phyloP scores from a whole-genome alignment of 2,888 invertebrate species.

The Conomelus anceps region DNA sequence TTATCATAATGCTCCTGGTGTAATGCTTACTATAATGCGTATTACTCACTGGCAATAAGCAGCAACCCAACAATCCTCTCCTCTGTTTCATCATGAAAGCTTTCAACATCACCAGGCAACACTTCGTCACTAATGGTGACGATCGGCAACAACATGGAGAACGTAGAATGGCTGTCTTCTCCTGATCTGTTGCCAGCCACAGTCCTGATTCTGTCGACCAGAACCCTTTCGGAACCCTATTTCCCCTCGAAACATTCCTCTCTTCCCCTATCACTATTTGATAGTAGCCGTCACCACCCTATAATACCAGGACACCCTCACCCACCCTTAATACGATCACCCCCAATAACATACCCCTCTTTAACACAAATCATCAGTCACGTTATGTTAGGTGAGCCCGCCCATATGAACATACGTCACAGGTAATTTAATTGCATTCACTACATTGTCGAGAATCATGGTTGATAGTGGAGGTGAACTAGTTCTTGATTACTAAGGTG shows the following conservation, averaged over 20 bases:
- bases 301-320: neutral
- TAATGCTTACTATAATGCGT: no score
- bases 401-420: neutral
- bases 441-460: neutral
- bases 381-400: neutral
- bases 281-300: neutral
- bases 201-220: neutral
- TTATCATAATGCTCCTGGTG: neutral
- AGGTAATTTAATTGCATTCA: neutral
- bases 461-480: neutral
- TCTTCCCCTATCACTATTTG: neutral
- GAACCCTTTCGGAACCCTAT: neutral
- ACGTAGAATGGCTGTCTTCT: neutral
- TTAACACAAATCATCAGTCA: neutral
- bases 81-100: neutral
- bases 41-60: neutral
- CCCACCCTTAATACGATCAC: no score
- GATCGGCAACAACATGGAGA: neutral
- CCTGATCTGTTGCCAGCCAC: neutral
- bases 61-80: neutral
- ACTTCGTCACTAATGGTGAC: neutral
- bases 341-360: neutral
- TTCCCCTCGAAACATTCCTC: neutral
- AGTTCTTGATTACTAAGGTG: neutral
- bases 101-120: neutral